Conservation (phyloP, 35 echinoderm and acorn worm genomes). For the Ophioderma brevispina region DNA sequence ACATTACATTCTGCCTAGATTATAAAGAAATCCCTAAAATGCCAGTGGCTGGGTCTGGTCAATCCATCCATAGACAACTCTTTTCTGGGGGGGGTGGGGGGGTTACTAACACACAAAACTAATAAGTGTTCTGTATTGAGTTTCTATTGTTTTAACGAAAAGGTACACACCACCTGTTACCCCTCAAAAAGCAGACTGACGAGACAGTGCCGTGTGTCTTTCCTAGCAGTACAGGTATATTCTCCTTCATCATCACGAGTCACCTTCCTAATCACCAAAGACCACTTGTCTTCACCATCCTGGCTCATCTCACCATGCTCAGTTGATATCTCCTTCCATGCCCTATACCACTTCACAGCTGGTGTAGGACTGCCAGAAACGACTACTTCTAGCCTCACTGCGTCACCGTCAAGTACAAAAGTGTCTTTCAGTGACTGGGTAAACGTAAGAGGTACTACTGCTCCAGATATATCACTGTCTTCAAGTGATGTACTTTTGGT, state of each 20-base stretch:
- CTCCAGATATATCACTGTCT: neutral
- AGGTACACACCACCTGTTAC: no score
- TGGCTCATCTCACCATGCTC: slow-evolving; percentile 33
- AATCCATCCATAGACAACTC: no score
- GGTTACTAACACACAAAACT: no score
- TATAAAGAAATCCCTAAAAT: no score
- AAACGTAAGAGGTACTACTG: neutral
- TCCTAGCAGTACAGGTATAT: slow-evolving; percentile 81
- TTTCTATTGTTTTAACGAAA: no score
- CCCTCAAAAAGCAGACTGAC: neutral
- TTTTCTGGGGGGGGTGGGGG: no score
- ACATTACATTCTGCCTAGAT: no score
- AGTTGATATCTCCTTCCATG: slow-evolving; percentile 40
- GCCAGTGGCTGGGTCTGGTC: no score
- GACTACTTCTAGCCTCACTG: slow-evolving; percentile 11
- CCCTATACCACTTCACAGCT: slow-evolving; percentile 79
- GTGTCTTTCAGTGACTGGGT: slow-evolving; percentile 18
- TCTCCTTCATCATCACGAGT: slow-evolving; percentile 72
- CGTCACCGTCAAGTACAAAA: slow-evolving; percentile 20
- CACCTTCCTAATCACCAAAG: slow-evolving; percentile 78
- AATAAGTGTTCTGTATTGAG: no score
- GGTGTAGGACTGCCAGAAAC: slow-evolving; percentile 61
- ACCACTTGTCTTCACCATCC: slow-evolving; percentile 51
- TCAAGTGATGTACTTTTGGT: neutral
- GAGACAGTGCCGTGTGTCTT: slow-evolving; percentile 37